Base-by-base conservation (phyloP, 2,113 vertebrate species). In the Corynorhinus townsendii region DNA sequence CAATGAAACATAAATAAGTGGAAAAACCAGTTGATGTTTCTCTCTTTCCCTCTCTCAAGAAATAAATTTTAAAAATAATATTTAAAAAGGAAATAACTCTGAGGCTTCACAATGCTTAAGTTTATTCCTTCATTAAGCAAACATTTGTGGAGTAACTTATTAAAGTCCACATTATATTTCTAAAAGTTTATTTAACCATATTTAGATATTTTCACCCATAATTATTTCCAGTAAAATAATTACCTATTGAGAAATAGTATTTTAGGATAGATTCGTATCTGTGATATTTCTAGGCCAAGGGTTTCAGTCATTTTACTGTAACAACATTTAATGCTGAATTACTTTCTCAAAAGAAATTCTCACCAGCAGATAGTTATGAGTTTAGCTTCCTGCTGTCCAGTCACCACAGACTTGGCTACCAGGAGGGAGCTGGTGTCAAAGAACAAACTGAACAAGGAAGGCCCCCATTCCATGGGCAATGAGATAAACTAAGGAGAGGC, bases 111-210 rank as follows among this genome's bases (percentile, higher is more conserved):
- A 86, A n/a, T 4, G 11, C 73, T 59, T 84, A 72, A 35, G 16
- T 3, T 69, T 87, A 85, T 80, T 85, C 11, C 38, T 83, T 91
- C 35, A 79, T n/a, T 69, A 86, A 72, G 81, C 11, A 86, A 90
- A 66, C 24, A 87, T 33, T 85, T 85, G 22, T 72, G 19, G 16
- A 47, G 19, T 40, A 43, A 80, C 26, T 71, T 80, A 66, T 66
- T 66, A 76, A 92, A 81, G 5, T 30, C 4, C 56, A 24, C 3
- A 33, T 81, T 87, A 17, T 45, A 56, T 71, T 86, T 80, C 52
- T 89, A 66, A 71, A 87, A 76, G 22, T 87, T 91, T 92, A 89
- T 59, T 84, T 56, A 68, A 76, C 11, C 19, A 43, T n/a, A 56
- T 62, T 59, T 54, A 56, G 47, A 64, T 4, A 35, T 89, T 66